Base-by-base conservation (phyloP, 2,113 vertebrate genomes). In the Tyto alba region DNA sequence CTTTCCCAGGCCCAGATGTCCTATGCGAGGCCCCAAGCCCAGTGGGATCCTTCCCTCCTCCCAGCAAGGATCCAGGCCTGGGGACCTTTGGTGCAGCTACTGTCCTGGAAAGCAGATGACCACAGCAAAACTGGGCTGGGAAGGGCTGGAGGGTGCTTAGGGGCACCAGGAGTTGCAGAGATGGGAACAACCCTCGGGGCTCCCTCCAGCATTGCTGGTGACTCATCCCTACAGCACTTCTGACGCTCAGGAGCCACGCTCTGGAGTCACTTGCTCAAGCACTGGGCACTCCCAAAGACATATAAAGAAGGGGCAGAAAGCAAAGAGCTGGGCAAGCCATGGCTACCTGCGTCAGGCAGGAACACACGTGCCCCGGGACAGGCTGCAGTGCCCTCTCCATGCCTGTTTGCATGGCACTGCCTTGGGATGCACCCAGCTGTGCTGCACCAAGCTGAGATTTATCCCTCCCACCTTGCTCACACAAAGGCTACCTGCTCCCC, bases 1-100 rank as follows among this genome's bases (percentile, higher is more conserved):
- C 43, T 96, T 97, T 97, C 95, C 88, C 93, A 96, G 91, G 95
- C 78, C 85, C 93, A 86, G 75, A 89, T 75, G 68, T 90, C 45
- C 47, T 52, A 26, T 23, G 20, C 4, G 6, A 85, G n/a, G 59
- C 32, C 69, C 50, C 56, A 63, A 60, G 26, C 87, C 5, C 95
- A 96, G 96, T 48, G 4, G 91, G 95, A 94, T 72, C 43, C 87
- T 82, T 80, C 74, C 25, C 88, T 85, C 32, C 26, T 45, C 78
- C 47, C 85, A 74, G 75, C 0, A 0, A 85, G 73, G 40, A 82
- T 87, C 36, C 78, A 83, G n/a, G 29, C 81, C 25, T 71, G 62
- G 40, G 22, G 38, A 3, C 43, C 56, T 67, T 60, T 21, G 11
- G 66, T 55, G 52, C 62, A 60, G 74, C 57, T 71, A 59, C 50